These are phyloP conservation scores for Micrasema minimum DNA, from an alignment of 1,140 invertebrate genomes.

Conservation along the genomic window DNA sequence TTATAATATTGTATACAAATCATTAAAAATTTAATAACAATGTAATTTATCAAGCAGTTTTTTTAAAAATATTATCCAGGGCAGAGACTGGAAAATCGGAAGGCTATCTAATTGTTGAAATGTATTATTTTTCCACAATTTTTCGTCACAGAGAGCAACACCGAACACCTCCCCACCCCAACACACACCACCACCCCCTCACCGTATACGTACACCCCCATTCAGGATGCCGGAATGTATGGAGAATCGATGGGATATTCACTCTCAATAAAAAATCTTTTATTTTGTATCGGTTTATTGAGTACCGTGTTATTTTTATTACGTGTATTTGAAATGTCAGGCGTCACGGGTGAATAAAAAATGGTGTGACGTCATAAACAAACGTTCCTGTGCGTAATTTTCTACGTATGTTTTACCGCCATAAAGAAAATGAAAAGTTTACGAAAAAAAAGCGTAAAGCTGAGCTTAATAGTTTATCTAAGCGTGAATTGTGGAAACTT, in stretches of 20 bases:
- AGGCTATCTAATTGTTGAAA: constrained; percentile 16
- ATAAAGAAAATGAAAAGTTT: not conserved
- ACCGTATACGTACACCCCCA: not conserved
- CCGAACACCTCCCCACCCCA: too few relatives aligned
- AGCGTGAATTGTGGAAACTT: too few relatives aligned
- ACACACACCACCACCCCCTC: not conserved
- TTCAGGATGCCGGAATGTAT: not conserved
- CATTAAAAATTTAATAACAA: too few relatives aligned
- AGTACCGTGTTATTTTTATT: constrained; percentile 21
- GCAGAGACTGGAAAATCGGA: too few relatives aligned
- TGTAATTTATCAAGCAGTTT: too few relatives aligned
- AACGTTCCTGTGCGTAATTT: not conserved
- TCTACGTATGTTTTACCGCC: not conserved
- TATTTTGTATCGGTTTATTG: constrained; percentile 16
- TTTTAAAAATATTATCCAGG: too few relatives aligned
- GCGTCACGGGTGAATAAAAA: constrained; percentile 5
- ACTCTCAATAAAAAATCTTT: constrained; percentile 8
- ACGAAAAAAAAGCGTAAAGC: not conserved
- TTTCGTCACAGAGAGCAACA: constrained; percentile 10
- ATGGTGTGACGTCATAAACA: not conserved
- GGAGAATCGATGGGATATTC: constrained; percentile 15
- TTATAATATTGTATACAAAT: too few relatives aligned
- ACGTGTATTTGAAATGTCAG: not conserved
- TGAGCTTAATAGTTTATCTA: too few relatives aligned
- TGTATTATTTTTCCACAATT: constrained; percentile 21